Evolutionary conservation across 2,888 invertebrate genomes (phyloP).

Genomic region (Leucophenga montana): DNA sequence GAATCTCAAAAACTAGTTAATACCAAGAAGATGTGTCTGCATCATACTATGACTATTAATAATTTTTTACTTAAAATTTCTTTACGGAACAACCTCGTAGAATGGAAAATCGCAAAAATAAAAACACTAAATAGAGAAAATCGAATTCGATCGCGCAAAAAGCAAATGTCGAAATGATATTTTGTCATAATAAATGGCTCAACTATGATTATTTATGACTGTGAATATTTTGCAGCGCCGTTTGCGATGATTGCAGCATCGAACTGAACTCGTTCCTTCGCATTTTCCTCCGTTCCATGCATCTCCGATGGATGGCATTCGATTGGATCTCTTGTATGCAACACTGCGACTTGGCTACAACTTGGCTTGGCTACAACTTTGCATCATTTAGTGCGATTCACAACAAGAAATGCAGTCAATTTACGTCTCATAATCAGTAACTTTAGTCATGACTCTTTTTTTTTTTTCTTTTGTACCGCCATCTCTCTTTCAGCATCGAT

Average conservation of each 20-base stretch:
- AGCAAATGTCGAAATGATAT: conserved; percentile 65
- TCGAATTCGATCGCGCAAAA: conserved; percentile 22
- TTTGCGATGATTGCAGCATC: conserved; percentile 9
- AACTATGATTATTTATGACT: conserved; percentile 66
- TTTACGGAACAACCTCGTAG: neutral
- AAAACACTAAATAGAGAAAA: neutral
- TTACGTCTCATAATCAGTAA: conserved; percentile 61
- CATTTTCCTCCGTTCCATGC: too few relatives aligned
- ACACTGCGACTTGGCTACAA: neutral
- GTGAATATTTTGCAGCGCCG: conserved; percentile 8
- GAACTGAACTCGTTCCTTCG: conserved; percentile 24
- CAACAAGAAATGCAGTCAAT: conserved; percentile 47
- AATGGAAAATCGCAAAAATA: neutral
- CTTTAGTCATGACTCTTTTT: conserved; percentile 52
- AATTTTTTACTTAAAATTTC: too few relatives aligned
- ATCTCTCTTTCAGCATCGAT: conserved; percentile 35
- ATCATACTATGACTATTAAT: too few relatives aligned
- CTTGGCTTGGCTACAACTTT: neutral
- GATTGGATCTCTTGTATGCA: neutral
- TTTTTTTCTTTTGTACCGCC: conserved; percentile 38
- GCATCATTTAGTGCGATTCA: conserved; percentile 4
- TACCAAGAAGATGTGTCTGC: too few relatives aligned
- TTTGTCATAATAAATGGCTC: conserved; percentile 66
- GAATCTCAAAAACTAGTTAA: too few relatives aligned
- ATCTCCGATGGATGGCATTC: neutral